Evolutionary conservation across 2,888 invertebrate species (phyloP).

Genomic region (Himalopsyche tibetana): DNA sequence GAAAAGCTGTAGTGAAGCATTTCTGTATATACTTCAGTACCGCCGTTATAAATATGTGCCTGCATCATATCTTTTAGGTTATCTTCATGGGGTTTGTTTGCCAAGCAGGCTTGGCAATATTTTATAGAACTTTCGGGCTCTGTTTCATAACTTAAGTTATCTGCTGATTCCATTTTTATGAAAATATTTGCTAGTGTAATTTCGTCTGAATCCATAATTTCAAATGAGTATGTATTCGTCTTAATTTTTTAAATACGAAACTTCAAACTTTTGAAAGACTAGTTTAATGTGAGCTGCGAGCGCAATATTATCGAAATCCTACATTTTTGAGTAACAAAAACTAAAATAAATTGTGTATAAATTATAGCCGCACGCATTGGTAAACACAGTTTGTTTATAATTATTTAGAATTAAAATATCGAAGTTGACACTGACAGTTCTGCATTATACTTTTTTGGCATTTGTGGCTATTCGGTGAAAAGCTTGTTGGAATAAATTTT

Average conservation of each 20-base stretch:
- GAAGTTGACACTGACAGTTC: no score
- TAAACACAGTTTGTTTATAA: no score
- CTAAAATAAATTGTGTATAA: no score
- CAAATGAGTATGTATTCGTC: not conserved
- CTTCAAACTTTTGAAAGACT: not conserved
- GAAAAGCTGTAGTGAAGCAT: not conserved
- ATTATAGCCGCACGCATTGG: no score
- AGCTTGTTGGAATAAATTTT: no score
- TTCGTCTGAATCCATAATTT: conserved; percentile 11
- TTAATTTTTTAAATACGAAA: not conserved
- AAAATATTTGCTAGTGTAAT: not conserved
- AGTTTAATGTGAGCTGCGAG: no score
- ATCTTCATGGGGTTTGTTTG: not conserved
- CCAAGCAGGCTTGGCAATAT: conserved; percentile 16
- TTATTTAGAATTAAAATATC: no score
- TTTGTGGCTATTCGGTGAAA: no score
- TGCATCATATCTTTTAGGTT: conserved; percentile 22
- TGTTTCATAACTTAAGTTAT: not conserved
- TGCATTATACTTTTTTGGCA: no score
- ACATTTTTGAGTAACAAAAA: no score
- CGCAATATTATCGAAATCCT: no score
- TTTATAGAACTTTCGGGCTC: not conserved
- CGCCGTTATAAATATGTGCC: not conserved
- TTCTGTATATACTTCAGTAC: conserved; percentile 12
- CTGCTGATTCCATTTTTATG: conserved; percentile 1